Evolutionary conservation across 2,888 invertebrate genomes (phyloP).

Genomic region (Sclerodermus sp.): DNA sequence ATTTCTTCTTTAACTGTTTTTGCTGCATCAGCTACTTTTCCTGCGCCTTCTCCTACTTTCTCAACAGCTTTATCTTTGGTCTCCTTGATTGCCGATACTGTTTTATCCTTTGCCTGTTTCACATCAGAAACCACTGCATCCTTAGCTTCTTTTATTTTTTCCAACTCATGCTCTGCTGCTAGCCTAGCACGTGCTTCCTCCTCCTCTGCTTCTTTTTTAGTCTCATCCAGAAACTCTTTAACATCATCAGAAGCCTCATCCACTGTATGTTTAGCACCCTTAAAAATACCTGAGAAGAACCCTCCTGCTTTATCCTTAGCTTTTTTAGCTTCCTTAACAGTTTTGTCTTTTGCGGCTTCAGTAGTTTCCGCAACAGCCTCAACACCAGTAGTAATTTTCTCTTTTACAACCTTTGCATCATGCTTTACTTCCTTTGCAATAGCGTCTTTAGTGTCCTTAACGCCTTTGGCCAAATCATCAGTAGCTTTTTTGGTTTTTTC

Average conservation of each 20-base stretch:
- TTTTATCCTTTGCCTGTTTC: slow-evolving; percentile 17
- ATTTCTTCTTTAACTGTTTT: slow-evolving; percentile 30
- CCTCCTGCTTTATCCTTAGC: slow-evolving; percentile 26
- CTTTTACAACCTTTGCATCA: slow-evolving; percentile 20
- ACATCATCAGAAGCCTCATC: slow-evolving; percentile 19
- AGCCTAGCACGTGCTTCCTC: slow-evolving; percentile 31
- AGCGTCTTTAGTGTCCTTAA: slow-evolving; percentile 19
- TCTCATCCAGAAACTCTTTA: slow-evolving; percentile 8
- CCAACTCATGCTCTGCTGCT: slow-evolving; percentile 16
- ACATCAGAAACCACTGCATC: slow-evolving; percentile 14
- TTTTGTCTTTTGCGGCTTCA: slow-evolving; percentile 33
- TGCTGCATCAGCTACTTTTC: slow-evolving; percentile 60
- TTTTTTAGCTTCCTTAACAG: slow-evolving; percentile 28
- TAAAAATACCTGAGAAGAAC: slow-evolving; percentile 33
- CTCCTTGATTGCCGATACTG: slow-evolving; percentile 17
- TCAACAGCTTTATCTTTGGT: slow-evolving; percentile 8
- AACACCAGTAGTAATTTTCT: slow-evolving; percentile 22
- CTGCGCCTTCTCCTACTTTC: slow-evolving; percentile 13
- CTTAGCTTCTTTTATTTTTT: slow-evolving; percentile 23
- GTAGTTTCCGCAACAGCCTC: slow-evolving; percentile 17
- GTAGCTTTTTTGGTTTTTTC: slow-evolving; percentile 21
- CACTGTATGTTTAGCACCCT: slow-evolving; percentile 30
- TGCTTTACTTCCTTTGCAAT: slow-evolving; percentile 15
- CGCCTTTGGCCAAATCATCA: slow-evolving; percentile 9
- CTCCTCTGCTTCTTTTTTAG: slow-evolving; percentile 17